Conservation (phyloP, 64 coral and sea anemone species). For the Montipora sp. region DNA sequence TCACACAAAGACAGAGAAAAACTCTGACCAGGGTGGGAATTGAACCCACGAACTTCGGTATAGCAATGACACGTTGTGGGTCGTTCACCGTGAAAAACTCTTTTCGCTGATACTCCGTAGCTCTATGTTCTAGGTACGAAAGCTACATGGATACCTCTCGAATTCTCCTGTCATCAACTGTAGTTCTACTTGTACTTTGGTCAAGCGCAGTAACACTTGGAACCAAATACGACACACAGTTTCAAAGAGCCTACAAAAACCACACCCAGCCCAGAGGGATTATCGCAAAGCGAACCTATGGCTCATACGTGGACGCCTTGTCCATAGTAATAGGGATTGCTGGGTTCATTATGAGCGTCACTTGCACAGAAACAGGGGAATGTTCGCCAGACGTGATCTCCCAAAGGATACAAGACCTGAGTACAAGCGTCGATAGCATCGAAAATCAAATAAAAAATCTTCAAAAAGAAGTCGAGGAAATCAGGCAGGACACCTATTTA, state of each 20-base stretch:
- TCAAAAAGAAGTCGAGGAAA: background rate
- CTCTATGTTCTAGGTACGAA: background rate
- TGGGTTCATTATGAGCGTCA: background rate
- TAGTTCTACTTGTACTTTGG: background rate
- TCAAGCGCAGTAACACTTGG: background rate
- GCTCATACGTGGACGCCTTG: background rate
- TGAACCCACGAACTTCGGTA: no score
- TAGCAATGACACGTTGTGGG: no score
- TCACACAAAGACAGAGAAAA: no score
- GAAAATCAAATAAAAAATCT: background rate
- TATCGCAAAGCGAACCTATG: background rate
- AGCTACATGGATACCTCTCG: background rate
- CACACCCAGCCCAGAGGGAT: background rate
- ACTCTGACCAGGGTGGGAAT: no score
- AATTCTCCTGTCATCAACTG: background rate
- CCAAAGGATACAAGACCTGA: background rate
- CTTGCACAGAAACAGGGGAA: background rate
- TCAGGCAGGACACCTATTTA: background rate
- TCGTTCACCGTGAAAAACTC: background rate
- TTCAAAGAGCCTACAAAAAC: background rate
- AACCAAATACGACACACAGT: background rate
- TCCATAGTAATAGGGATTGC: background rate
- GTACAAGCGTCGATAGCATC: background rate
- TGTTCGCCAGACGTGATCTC: background rate
- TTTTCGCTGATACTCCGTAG: background rate